A percentile compares a stretch with the other conserved stretches of the same genome.
Evolutionary conservation across 2,797 vertebrate species (phyloP).

Genomic region (Sebastes melanostomus): DNA sequence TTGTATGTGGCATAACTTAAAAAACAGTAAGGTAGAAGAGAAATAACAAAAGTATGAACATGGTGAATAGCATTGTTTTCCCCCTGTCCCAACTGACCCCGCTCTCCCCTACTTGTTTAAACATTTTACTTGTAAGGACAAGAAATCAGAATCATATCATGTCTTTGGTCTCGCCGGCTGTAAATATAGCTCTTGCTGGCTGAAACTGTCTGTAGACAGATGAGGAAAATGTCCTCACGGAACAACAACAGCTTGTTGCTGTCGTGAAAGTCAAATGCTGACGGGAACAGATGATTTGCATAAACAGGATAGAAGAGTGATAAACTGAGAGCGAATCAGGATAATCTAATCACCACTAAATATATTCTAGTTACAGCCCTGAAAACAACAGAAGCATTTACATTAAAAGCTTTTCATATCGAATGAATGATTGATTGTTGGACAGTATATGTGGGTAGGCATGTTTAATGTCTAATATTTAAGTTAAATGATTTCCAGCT

Average conservation of each 20-base stretch:
- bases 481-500: not conserved
- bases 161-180: not conserved
- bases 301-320: constrained; percentile 14
- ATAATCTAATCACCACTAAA: not conserved
- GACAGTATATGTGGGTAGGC: not conserved
- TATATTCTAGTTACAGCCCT: not conserved
- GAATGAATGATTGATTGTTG: not conserved
- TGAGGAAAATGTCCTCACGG: constrained; percentile 3
- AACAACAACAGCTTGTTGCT: constrained; percentile 11
- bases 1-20: no score
- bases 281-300: constrained; percentile 48
- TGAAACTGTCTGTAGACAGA: not conserved
- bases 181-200: not conserved
- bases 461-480: not conserved
- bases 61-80: no score
- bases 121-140: not conserved
- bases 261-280: constrained; percentile 37
- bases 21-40: no score
- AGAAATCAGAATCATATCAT: not conserved
- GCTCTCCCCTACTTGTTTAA: not conserved
- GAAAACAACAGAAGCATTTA: not conserved
- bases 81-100: no score
- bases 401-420: not conserved
- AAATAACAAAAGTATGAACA: no score
- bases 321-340: not conserved